Evolutionary conservation across 2,797 vertebrate species (phyloP).

Genomic region (Tapirus indicus): DNA sequence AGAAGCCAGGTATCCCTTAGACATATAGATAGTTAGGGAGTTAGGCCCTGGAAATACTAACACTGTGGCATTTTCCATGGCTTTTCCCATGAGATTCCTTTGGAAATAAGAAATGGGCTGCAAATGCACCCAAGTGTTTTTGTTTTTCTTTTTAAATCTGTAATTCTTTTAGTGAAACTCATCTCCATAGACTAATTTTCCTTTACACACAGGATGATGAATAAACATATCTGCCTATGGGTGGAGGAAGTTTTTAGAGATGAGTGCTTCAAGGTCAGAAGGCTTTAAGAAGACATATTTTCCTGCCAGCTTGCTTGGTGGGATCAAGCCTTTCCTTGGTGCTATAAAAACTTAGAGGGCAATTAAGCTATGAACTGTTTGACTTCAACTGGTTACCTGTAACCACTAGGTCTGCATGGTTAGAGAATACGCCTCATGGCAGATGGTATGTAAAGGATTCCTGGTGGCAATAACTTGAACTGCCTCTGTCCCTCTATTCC

Average conservation of each 20-base stretch:
- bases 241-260: constrained; percentile 75
- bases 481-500: not conserved
- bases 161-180: constrained; percentile 33
- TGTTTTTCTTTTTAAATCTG: not conserved
- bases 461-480: not conserved
- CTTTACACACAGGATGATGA: constrained; percentile 52
- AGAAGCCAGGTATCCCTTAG: not conserved
- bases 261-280: constrained; percentile 81
- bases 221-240: constrained; percentile 78
- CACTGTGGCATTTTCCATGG: not conserved
- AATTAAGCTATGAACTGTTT: constrained; percentile 83
- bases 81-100: not conserved
- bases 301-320: constrained; percentile 77
- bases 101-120: constrained; percentile 47
- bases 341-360: constrained; percentile 81
- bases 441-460: not conserved
- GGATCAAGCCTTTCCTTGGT: constrained; percentile 81
- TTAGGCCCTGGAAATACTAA: not conserved
- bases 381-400: constrained; percentile 72
- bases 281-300: constrained; percentile 81
- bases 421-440: not conserved
- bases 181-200: constrained; percentile 78
- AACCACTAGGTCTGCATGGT: constrained; percentile 7
- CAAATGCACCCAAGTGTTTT: constrained; percentile 59
- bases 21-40: not conserved